Evolutionary conservation across 2,888 invertebrate species (phyloP).

Genomic region (Cinara cedri): DNA sequence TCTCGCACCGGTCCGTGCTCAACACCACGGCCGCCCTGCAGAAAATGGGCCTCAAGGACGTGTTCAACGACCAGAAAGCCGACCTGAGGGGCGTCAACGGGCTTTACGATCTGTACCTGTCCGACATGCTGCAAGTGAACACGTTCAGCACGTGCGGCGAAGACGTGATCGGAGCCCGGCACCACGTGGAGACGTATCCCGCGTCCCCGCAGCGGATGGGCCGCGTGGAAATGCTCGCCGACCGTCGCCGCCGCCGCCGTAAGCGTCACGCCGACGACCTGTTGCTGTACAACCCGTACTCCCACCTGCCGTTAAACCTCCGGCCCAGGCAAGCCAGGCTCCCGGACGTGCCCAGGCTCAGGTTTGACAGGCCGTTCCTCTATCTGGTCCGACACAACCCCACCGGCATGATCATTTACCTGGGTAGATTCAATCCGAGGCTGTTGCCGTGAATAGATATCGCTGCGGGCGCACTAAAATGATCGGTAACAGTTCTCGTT

Average conservation of each 20-base stretch:
- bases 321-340: constrained; percentile 71
- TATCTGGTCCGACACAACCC: constrained; percentile 90
- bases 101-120: constrained; percentile 78
- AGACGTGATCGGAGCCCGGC: constrained; percentile 73
- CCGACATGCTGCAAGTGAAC: constrained; percentile 82
- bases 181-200: constrained; percentile 83
- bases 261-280: constrained; percentile 58
- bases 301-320: constrained; percentile 71
- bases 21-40: constrained; percentile 80
- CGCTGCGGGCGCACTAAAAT: too few species aligned
- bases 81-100: constrained; percentile 80
- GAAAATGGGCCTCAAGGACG: constrained; percentile 80
- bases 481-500: not conserved
- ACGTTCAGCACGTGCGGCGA: constrained; percentile 84
- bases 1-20: constrained; percentile 76
- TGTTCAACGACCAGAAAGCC: constrained; percentile 78
- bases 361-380: constrained; percentile 85
- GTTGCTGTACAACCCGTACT: constrained; percentile 63
- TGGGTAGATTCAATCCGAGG: constrained; percentile 86
- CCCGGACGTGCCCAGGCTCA: constrained; percentile 73
- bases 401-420: constrained; percentile 86
- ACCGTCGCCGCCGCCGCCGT: constrained; percentile 67
- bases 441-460: constrained; percentile 68
- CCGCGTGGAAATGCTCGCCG: constrained; percentile 73
- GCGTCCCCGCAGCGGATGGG: constrained; percentile 67